Evolutionary conservation across 2,888 invertebrate species (phyloP), one percentile per base, ranked within the genome.

Genomic region (Yponomeuta sedellus): DNA sequence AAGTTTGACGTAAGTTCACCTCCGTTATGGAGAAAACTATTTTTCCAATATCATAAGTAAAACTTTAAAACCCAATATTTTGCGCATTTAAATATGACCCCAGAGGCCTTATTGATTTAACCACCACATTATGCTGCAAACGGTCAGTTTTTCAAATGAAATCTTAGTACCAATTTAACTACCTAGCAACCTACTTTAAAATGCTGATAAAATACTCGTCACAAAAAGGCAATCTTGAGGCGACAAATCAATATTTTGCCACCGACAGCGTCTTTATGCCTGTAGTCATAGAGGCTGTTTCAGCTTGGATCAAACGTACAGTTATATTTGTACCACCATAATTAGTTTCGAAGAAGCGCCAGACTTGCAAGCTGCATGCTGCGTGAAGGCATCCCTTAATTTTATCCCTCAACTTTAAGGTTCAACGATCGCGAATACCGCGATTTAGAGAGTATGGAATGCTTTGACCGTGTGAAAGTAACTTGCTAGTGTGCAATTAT

Each of bases 331-430:
- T 12, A 16, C 3, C 12, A 1, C 16, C 44, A 16, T 52, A 52
- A 52, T 52, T 52, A 16, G 44, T 52, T 52, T 16, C 44, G 16
- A 52, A 16, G 16, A 52, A 52, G 2, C 12, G 44, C 3, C 44
- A 52, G 44, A 52, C 44, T 16, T 16, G 12, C 44, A 52, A 52
- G 44, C 16, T 52, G 44, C 44, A 52, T 1, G 12, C 16, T 52
- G 44, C 44, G 44, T 52, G 44, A 52, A 52, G 44, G 44, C 44
- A 52, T 52, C 16, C 44, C 44, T 52, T 52, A 52, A 52, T 52
- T 16, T 16, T 52, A 25, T 5, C 16, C 16, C 4, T 16, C 44
- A 52, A 3, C 2, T 52, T 52, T 52, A 16, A 16, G 44, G 44
- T 52, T 52, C 44, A 52, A 52, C 44, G 44, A 52, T 52, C 44